Evolutionary conservation across 2,113 vertebrate species (phyloP).

Genomic region (Camelus dromedarius): DNA sequence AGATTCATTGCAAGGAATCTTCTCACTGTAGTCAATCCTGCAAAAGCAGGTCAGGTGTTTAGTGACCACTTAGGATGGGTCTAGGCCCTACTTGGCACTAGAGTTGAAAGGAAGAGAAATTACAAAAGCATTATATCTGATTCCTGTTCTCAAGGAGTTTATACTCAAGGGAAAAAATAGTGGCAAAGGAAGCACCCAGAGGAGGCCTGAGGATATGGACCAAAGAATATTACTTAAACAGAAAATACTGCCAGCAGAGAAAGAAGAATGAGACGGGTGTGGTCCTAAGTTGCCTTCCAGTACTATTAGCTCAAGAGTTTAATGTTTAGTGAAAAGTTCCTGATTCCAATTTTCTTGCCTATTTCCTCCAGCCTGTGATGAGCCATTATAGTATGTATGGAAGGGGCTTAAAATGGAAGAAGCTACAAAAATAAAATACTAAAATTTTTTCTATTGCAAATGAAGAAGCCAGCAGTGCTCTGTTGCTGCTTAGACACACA

Average conservation of each 20-base stretch:
- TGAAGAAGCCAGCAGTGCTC: not conserved
- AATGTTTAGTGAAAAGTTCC: not conserved
- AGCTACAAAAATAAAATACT: slow-evolving; percentile 23
- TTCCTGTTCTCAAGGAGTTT: not conserved
- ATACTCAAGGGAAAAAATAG: not conserved
- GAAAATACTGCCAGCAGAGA: not conserved
- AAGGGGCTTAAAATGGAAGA: slow-evolving; percentile 21
- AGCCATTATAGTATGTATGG: not conserved
- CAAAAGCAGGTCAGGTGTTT: not conserved
- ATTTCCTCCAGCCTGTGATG: not conserved
- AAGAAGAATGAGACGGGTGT: not conserved
- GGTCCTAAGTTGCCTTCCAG: not conserved
- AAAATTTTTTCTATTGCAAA: slow-evolving; percentile 22
- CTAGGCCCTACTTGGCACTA: not conserved
- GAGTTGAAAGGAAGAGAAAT: not conserved
- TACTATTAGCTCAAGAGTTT: not conserved
- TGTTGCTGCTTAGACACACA: not conserved
- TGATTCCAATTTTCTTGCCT: not conserved
- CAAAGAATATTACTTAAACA: not conserved
- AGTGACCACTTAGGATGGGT: not conserved
- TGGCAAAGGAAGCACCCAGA: not conserved
- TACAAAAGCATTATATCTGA: not conserved
- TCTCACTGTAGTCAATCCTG: not conserved
- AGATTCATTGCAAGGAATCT: not conserved
- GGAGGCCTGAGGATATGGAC: not conserved